Conservation (phyloP, 1,140 invertebrate genomes). For the Bicyclus anynana region DNA sequence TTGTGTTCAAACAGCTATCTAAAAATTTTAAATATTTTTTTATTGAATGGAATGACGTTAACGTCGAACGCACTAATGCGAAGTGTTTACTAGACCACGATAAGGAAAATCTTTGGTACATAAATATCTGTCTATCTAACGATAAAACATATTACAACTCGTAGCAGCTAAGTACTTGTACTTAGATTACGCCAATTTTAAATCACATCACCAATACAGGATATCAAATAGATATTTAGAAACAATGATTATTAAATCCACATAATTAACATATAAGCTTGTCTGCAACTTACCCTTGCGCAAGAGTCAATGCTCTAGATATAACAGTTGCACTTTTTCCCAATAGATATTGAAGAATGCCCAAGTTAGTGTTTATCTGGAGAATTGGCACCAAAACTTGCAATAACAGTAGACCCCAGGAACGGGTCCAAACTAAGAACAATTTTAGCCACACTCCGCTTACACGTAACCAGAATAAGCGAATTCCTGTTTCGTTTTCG, state of each 20-base stretch:
- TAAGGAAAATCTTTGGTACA: not conserved
- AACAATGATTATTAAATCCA: too few species aligned
- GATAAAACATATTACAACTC: not conserved
- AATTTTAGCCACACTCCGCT: constrained; percentile 58
- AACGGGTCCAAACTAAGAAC: constrained; percentile 49
- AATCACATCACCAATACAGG: not conserved
- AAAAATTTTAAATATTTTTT: not conserved
- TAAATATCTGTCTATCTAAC: not conserved
- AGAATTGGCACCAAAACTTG: constrained; percentile 52
- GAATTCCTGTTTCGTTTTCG: constrained; percentile 34
- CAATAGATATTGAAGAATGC: constrained; percentile 41
- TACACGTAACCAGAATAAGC: constrained; percentile 43
- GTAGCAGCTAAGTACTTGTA: too few species aligned
- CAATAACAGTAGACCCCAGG: constrained; percentile 48
- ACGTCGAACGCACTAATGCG: not conserved
- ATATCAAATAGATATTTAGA: too few species aligned
- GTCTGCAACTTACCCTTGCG: constrained; percentile 45
- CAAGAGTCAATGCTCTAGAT: constrained; percentile 38
- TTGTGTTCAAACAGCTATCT: not conserved
- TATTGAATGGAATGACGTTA: not conserved
- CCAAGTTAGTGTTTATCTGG: constrained; percentile 48
- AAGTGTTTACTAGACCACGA: not conserved
- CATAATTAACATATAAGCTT: not conserved
- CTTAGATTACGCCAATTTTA: not conserved
- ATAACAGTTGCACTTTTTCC: constrained; percentile 30